Conservation (phyloP, 2,888 invertebrate genomes). For the Syritta pipiens region DNA sequence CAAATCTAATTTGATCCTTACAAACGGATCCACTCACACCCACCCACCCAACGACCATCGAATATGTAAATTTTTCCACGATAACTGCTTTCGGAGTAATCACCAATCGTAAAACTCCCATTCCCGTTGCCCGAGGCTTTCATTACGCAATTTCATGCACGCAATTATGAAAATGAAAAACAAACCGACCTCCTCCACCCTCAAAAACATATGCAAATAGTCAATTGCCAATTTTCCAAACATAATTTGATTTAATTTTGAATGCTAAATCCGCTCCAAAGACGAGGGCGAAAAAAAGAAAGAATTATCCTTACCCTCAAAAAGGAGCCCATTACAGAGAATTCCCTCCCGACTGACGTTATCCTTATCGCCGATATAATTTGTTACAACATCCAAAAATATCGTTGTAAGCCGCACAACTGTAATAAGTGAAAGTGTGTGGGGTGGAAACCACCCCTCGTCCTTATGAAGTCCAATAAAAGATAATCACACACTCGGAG, state of each 20-base stretch:
- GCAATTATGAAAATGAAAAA: conserved; percentile 33
- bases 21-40: too few relatives aligned
- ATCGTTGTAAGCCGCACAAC: conserved; percentile 29
- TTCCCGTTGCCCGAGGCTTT: conserved; percentile 2
- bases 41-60: too few relatives aligned
- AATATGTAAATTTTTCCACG: conserved; percentile 30
- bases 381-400: conserved; percentile 35
- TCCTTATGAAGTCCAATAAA: conserved; percentile 65
- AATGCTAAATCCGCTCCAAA: conserved; percentile 8
- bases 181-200: neutral
- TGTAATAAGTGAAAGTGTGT: conserved; percentile 56
- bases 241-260: conserved; percentile 48
- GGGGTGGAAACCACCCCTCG: conserved; percentile 4
- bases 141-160: conserved; percentile 16
- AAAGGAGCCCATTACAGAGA: conserved; percentile 27
- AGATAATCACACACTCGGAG: conserved; percentile 55
- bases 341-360: conserved; percentile 6
- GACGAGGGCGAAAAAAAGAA: neutral
- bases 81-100: conserved; percentile 30
- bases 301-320: neutral
- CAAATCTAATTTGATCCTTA: too few relatives aligned
- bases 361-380: conserved; percentile 19
- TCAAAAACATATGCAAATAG: conserved; percentile 34
- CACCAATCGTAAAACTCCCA: conserved; percentile 21
- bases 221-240: conserved; percentile 33